phyloP scores from a whole-genome alignment of 2,797 vertebrate genomes.

The Eidolon dupreanum region DNA sequence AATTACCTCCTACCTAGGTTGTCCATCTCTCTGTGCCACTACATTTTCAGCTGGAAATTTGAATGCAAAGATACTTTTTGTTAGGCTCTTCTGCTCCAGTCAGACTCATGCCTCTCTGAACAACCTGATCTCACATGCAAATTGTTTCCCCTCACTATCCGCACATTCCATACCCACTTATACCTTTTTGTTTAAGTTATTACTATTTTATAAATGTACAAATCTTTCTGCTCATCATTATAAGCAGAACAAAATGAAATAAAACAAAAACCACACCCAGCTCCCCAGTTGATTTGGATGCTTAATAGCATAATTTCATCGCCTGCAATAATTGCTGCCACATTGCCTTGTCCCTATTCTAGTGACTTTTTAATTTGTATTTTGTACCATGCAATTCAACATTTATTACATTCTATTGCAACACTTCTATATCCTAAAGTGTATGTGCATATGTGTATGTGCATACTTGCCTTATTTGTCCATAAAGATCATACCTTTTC shows the following conservation, averaged over 20 bases:
- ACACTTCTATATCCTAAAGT: background rate
- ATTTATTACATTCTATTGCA: background rate
- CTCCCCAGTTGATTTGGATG: background rate
- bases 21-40: background rate
- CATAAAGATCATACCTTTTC: background rate
- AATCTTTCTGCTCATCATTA: background rate
- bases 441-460: background rate
- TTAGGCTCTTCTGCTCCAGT: background rate
- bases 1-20: background rate
- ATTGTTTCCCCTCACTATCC: rapidly evolving
- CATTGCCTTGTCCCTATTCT: background rate
- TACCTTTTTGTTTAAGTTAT: background rate
- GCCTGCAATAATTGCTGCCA: background rate
- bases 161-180: rapidly evolving
- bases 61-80: background rate
- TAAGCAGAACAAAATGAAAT: background rate
- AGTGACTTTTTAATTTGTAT: background rate
- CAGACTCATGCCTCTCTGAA: background rate
- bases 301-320: background rate
- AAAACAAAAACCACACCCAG: background rate
- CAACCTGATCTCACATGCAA: rapidly evolving
- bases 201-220: background rate
- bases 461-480: background rate
- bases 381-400: background rate
- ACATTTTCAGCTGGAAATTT: background rate